Evolutionary conservation across 1,140 invertebrate species (phyloP).

Genomic region (Drosophila saltans): DNA sequence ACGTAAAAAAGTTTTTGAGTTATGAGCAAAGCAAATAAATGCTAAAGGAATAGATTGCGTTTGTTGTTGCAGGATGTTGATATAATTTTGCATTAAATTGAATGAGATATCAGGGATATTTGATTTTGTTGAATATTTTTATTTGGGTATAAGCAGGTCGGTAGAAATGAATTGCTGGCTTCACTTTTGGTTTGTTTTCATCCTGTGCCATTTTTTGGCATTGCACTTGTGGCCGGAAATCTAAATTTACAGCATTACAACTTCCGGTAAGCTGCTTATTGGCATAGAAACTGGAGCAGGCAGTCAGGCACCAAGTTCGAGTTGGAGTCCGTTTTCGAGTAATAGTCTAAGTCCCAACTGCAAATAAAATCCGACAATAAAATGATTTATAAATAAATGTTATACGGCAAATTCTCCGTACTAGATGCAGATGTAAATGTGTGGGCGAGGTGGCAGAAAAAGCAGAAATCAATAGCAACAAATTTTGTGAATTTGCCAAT

Average conservation of each 20-base stretch:
- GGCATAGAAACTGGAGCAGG: constrained; percentile 68
- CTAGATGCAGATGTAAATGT: constrained; percentile 28
- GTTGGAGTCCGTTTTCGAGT: background rate
- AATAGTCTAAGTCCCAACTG: constrained; percentile 37
- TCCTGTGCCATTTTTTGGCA: constrained; percentile 21
- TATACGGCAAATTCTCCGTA: constrained; percentile 39
- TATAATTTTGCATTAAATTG: no score
- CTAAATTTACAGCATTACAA: constrained; percentile 82
- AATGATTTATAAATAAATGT: constrained; percentile 79
- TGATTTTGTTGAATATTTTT: no score
- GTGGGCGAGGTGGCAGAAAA: constrained; percentile 2
- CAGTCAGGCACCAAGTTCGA: constrained; percentile 7
- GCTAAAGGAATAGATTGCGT: no score
- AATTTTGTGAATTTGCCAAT: constrained; percentile 56
- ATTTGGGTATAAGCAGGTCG: no score
- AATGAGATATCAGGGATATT: no score
- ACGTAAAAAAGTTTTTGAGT: no score
- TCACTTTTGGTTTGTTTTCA: background rate
- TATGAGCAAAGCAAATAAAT: no score
- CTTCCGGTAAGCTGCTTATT: constrained; percentile 81
- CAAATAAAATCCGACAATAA: constrained; percentile 79
- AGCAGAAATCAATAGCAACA: constrained; percentile 51
- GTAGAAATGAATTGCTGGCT: no score
- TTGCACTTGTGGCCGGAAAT: constrained; percentile 78
- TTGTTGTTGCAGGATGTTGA: no score